Conservation (phyloP, 2,113 vertebrate genomes). For the Sialia sialis region DNA sequence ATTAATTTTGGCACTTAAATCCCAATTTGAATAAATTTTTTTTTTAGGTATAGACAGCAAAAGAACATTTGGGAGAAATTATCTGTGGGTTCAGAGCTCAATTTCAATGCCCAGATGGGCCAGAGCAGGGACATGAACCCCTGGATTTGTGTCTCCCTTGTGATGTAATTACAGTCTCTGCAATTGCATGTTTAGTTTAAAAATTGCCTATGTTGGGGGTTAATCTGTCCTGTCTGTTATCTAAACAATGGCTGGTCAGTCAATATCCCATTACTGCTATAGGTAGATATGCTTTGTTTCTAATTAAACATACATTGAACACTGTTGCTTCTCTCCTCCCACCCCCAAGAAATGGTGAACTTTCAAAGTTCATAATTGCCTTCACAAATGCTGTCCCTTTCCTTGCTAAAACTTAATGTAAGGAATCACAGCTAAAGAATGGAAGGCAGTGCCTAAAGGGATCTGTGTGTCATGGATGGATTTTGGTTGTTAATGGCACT, state of each 20-base stretch:
- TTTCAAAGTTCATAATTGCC: constrained; percentile 25
- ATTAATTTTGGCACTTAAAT: background rate
- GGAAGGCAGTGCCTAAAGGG: background rate
- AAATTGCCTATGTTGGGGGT: background rate
- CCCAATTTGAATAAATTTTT: background rate
- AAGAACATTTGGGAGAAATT: background rate
- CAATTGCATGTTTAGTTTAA: background rate
- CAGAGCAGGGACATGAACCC: background rate
- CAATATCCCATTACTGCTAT: constrained; percentile 60
- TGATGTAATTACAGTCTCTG: background rate
- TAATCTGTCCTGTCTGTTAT: constrained; percentile 36
- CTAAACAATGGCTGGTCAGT: constrained; percentile 29
- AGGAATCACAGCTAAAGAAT: background rate
- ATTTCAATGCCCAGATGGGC: background rate
- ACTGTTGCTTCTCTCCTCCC: background rate
- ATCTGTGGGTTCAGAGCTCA: background rate
- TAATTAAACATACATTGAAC: constrained; percentile 56
- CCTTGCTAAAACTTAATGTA: background rate
- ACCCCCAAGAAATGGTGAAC: background rate
- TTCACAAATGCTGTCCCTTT: background rate
- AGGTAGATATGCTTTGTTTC: constrained; percentile 53
- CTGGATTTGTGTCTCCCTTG: background rate
- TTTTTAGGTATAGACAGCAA: background rate
- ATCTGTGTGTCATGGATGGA: background rate
- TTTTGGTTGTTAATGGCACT: constrained; percentile 2